Conservation (phyloP, 1,140 invertebrate species). For the Choristoneura fumiferana region DNA sequence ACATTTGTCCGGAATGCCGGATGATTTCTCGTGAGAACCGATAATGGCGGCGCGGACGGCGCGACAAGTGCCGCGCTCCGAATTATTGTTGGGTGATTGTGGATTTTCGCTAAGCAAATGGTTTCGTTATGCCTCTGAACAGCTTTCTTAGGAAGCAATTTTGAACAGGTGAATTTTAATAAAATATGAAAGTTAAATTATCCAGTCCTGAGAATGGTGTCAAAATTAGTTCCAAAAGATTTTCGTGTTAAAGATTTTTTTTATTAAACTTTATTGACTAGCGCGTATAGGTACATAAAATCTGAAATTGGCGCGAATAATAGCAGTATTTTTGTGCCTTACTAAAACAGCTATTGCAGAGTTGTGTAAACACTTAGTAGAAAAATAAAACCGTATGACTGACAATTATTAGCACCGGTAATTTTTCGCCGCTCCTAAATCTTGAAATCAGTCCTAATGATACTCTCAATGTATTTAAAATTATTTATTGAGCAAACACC, state of each 20-base stretch:
- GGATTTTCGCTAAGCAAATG: conserved; percentile 69
- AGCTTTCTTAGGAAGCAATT: conserved; percentile 67
- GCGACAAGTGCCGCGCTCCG: conserved; percentile 49
- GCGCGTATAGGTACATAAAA: no score
- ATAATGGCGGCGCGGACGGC: conserved; percentile 30
- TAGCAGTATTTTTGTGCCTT: no score
- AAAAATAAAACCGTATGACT: no score
- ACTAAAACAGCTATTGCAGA: no score
- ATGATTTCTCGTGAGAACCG: conserved; percentile 73
- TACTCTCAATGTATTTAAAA: no score
- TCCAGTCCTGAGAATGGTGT: conserved; percentile 63
- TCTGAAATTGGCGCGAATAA: no score
- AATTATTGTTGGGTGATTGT: conserved; percentile 59
- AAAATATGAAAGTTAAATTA: conserved; percentile 45
- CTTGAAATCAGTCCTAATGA: no score
- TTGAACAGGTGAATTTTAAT: conserved; percentile 52
- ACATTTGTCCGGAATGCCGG: conserved; percentile 57
- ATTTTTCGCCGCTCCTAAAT: no score
- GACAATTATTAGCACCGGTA: no score
- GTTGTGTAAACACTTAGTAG: no score
- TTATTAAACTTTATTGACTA: no score
- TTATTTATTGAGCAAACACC: conserved; percentile 27
- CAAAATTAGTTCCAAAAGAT: conserved; percentile 43
- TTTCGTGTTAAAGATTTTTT: conserved; percentile 11
- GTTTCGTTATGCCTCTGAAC: conserved; percentile 60